These are phyloP conservation scores for Cydia amplana DNA, from an alignment of 1,140 invertebrate species.

Conservation along the genomic window DNA sequence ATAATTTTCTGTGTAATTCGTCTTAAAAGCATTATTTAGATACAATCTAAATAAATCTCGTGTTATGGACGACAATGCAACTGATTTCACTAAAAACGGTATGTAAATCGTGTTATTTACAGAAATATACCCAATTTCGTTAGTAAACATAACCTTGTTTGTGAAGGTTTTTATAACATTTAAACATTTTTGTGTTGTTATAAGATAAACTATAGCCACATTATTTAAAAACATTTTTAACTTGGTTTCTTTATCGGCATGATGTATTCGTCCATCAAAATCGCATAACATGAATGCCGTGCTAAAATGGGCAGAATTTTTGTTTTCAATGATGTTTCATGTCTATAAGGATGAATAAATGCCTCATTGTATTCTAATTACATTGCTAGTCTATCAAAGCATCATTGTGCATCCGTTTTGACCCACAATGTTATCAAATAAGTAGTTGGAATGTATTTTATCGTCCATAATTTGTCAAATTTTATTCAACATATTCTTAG, in stretches of 20 bases:
- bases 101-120: not conserved
- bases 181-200: not conserved
- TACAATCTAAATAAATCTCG: not conserved
- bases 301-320: not conserved
- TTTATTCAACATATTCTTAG: not conserved
- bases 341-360: constrained; percentile 18
- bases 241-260: not conserved
- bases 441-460: not conserved
- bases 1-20: not conserved
- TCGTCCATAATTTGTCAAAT: not conserved
- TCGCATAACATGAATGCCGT: not conserved
- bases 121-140: not conserved
- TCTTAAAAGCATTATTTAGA: not conserved
- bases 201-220: not conserved
- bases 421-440: not conserved
- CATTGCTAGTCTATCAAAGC: not conserved
- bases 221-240: not conserved
- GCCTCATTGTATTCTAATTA: not conserved
- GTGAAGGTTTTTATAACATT: not conserved
- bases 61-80: constrained; percentile 30
- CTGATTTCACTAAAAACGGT: constrained; percentile 34
- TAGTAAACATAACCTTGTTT: constrained; percentile 32
- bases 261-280: not conserved
- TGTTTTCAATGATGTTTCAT: constrained; percentile 10
- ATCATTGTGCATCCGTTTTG: not conserved